Evolutionary conservation across 2,888 invertebrate species (phyloP), one percentile per base, ranked within the genome.

Genomic region (Nemapogon koenigi): DNA sequence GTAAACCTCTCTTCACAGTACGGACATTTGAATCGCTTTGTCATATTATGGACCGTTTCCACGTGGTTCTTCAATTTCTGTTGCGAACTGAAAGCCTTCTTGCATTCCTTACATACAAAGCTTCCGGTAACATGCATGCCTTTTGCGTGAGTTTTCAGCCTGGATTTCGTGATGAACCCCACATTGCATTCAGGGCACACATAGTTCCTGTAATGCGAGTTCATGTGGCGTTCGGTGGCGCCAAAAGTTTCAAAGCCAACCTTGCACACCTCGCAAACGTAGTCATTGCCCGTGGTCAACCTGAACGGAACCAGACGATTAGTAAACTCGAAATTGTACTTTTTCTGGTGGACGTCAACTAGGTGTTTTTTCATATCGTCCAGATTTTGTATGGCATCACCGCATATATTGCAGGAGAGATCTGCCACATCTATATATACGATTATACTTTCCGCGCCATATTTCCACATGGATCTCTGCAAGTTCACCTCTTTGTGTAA

Each of bases 171-270:
- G 0, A 70, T 60, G 28, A 69, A 75, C 0, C 76, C 75, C 0
- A 65, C 55, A 0, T 72, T 75, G 15, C 73, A 75, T 3, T 65
- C 64, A 10, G 60, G 60, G 39, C 73, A 75, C 0, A 73, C 62
- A 15, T 65, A 70, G 13, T 73, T 73, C 16, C 70, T 59, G 40
- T 57, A 76, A 42, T 76, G 75, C 0, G 62, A 59, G 3, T 75
- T 75, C 76, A 76, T 76, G 41, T 76, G 75, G 0, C 70, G 38
- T 18, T 75, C 75, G 1, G 72, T 66, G 0, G 75, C 61, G 0
- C 73, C 73, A 35, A 73, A 75, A 0, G 73, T 73, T 40, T 73
- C 72, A 25, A 68, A 75, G 6, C 46, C 59, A 13, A 63, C 64
- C 0, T 61, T 64, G 4, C 75, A 75, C 0, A 68, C 43, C 43